Base-by-base conservation (phyloP, 2,113 vertebrate species). In the Mionectes macconnelli region DNA sequence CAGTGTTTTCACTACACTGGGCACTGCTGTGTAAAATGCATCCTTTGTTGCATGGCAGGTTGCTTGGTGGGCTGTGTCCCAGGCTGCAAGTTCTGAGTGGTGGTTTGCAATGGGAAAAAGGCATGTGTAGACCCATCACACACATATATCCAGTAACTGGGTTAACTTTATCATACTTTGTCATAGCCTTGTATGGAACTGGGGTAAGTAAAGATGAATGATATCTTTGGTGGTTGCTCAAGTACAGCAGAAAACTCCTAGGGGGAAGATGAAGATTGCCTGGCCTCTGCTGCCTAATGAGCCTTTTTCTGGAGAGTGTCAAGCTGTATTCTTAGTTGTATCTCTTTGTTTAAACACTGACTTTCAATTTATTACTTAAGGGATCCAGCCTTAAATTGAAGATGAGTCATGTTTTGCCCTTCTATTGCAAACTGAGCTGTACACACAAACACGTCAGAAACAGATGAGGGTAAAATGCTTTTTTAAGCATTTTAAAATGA, bases 391-490 rank as follows among this genome's bases (percentile, higher is more conserved):
- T 91, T 57, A 62, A 84, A 72, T 3, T 64, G 44, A 42, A 94
- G 37, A 64, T 73, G 57, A 62, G 53, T 91, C 87, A 76, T 72
- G 91, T 78, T 94, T 84, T 87, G 84, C 49, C 52, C 52, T 87
- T 92, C 67, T 80, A 91, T 94, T 84, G 69, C 76, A 68, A 89
- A 89, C 45, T 89, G 89, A 87, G 37, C 74, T 73, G 62, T 89
- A 87, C 81, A 95, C 53, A 83, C 81, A 96, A 95, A 95, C 94
- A 96, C 53, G 33, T 94, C 91, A 95, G 91, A 53, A 87, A 90
- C 89, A 85, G 78, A 30, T 73, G 50, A 85, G 27, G 40, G 31
- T 76, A 82, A 94, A 94, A 89, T 55, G 74, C 77, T 95, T 97
- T 93, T 77, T 40, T n/a, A n/a, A n/a, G n/a, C n/a, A n/a, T n/a